These are phyloP conservation scores for Rhizomys pruinosus DNA, from an alignment of 2,113 vertebrate genomes.

Conservation along the genomic window DNA sequence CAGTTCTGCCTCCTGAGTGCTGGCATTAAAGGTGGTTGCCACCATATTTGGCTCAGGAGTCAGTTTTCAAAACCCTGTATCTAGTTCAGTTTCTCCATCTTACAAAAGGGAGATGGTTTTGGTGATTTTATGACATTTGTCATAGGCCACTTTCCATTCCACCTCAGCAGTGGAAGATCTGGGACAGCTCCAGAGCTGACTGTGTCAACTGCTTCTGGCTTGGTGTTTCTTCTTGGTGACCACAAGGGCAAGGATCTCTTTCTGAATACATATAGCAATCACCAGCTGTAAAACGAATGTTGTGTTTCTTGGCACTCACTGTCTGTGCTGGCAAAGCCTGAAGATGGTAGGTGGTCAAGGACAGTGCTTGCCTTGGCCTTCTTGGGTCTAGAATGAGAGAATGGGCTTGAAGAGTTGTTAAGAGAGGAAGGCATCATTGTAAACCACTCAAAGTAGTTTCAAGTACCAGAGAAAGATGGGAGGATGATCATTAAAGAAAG, in stretches of 20 bases:
- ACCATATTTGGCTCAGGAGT: neutral
- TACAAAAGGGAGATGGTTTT: slow-evolving; percentile 3
- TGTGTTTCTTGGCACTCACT: neutral
- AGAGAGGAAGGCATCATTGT: slow-evolving; percentile 21
- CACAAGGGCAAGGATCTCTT: neutral
- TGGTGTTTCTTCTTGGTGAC: neutral
- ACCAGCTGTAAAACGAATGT: neutral
- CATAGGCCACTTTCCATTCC: neutral
- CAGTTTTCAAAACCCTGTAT: neutral
- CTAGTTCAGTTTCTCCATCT: slow-evolving; percentile 1
- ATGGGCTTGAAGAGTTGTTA: slow-evolving; percentile 8
- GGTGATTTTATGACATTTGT: slow-evolving; percentile 26
- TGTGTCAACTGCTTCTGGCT: neutral
- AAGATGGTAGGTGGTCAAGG: neutral
- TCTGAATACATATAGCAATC: neutral
- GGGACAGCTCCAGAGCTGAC: slow-evolving; percentile 8
- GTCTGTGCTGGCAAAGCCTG: slow-evolving; percentile 32
- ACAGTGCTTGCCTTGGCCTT: neutral
- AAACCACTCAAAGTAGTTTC: slow-evolving; percentile 41
- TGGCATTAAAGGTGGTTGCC: too few relatives aligned
- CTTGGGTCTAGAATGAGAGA: neutral
- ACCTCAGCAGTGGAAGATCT: neutral
- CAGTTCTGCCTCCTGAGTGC: too few relatives aligned
- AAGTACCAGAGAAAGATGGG: slow-evolving; percentile 18
- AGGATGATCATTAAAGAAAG: slow-evolving; percentile 15